These are phyloP conservation scores for Chymomyza procnemis DNA, from an alignment of 2,888 invertebrate species.

Conservation along the genomic window DNA sequence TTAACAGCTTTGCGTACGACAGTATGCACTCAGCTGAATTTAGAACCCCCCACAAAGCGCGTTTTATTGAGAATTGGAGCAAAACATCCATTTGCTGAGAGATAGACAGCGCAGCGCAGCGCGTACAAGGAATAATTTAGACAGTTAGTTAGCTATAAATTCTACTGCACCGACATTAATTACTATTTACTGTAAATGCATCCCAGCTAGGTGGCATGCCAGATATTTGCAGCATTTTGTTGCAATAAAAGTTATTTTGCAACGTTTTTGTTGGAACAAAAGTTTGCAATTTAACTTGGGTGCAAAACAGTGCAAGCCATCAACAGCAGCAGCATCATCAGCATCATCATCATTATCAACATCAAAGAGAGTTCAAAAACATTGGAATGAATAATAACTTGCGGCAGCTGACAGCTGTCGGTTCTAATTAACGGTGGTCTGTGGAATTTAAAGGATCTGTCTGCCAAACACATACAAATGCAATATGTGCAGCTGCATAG, in stretches of 20 bases:
- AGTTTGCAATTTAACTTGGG: not conserved
- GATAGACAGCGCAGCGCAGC: not conserved
- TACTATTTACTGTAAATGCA: not conserved
- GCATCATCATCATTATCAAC: not conserved
- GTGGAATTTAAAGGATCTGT: slow-evolving; percentile 4
- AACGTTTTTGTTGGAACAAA: not conserved
- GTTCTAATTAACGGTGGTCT: slow-evolving; percentile 49
- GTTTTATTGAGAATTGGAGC: not conserved
- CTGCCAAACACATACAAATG: not conserved
- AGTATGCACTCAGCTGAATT: not conserved
- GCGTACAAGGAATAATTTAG: not conserved
- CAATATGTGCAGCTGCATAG: too few relatives aligned
- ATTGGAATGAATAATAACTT: not conserved
- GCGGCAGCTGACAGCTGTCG: slow-evolving; percentile 32
- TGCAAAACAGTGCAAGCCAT: not conserved
- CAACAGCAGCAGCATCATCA: too few relatives aligned
- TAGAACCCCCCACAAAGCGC: not conserved
- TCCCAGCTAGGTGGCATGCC: not conserved
- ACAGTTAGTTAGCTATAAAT: not conserved
- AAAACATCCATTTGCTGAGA: not conserved
- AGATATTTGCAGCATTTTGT: not conserved
- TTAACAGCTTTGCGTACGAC: not conserved
- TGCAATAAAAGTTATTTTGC: too few relatives aligned
- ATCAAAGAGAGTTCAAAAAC: not conserved
- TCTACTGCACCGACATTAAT: not conserved